Evolutionary conservation across 2,888 invertebrate genomes (phyloP), one percentile per base, ranked within the genome.

Genomic region (Chorisops tibialis): DNA sequence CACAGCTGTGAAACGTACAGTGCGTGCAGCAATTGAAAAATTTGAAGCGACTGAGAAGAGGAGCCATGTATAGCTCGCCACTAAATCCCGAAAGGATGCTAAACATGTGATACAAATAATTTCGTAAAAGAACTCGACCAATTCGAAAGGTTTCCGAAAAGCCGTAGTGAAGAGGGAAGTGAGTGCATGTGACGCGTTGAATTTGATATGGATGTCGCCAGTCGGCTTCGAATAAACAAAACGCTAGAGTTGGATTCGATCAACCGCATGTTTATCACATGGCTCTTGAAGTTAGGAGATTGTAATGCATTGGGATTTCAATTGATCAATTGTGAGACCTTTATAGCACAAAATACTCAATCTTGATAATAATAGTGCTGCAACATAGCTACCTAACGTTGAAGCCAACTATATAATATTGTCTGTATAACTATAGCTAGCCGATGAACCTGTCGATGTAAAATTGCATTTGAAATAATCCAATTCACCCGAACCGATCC

Each of bases 151-250:
- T 50, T 50, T 35, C 50, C 50, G 50, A 21, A 48, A 48, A n/a
- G n/a, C 2, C 22, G n/a, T 22, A n/a, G n/a, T 22, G 22, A 21
- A 48, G 48, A 48, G 48, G 14, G 12, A 22, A n/a, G 12, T 22
- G 22, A 22, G n/a, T 14, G 21, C 21, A 48, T n/a, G n/a, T 11
- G 19, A 37, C 35, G 30, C 21, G 37, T 38, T 39, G 38, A 14
- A 52, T 38, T 3, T 52, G 52, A 52, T 52, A 52, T 38, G 21
- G 38, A 21, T 52, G 52, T 52, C 52, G 52, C 38, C 52, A 52
- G n/a, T 30, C 52, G 52, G 38, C 38, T 52, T 52, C 52, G 38
- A 14, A 21, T 52, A 52, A 52, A 39, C 52, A 52, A 39, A 52
- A 19, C 12, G 12, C 39, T 21, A 30, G 14, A 37, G 18, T 50